Conservation (phyloP, 2,797 vertebrate species). For the Tangara arthus region DNA sequence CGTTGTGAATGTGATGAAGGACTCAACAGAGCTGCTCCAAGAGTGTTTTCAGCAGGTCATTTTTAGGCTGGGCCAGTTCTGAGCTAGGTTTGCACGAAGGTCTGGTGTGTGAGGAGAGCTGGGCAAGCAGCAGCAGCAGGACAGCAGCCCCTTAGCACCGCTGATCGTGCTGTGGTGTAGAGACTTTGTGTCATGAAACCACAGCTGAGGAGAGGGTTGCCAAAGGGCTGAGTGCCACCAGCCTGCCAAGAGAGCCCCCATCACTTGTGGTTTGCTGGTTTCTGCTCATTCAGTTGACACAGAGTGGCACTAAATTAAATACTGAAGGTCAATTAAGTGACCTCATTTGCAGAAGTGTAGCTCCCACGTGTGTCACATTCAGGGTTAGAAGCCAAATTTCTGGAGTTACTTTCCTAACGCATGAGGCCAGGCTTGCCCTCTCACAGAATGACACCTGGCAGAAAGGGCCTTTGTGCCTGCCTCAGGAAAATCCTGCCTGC, state of each 20-base stretch:
- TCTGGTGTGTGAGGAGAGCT: not conserved
- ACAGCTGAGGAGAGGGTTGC: not conserved
- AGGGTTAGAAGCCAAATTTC: not conserved
- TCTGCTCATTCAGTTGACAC: not conserved
- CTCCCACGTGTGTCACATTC: not conserved
- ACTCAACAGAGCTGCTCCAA: not conserved
- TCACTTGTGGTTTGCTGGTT: not conserved
- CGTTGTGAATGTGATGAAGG: not conserved
- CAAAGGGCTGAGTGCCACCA: not conserved
- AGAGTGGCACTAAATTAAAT: not conserved
- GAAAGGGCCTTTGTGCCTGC: not conserved
- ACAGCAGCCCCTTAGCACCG: not conserved
- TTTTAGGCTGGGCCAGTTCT: not conserved
- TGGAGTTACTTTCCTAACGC: not conserved
- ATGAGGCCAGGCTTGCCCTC: not conserved
- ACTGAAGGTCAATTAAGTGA: not conserved
- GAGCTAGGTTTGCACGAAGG: not conserved
- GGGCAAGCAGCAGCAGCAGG: accelerated
- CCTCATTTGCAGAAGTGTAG: not conserved
- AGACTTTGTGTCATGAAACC: not conserved
- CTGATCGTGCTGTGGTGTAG: not conserved
- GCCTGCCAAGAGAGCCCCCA: accelerated
- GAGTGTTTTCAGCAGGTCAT: not conserved
- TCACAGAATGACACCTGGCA: not conserved
- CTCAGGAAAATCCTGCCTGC: not conserved